Percentiles rank a stretch among this genome's conserved stretches.
These are phyloP conservation scores for Sisyra terminalis DNA, from an alignment of 2,888 invertebrate species.

Conservation along the genomic window DNA sequence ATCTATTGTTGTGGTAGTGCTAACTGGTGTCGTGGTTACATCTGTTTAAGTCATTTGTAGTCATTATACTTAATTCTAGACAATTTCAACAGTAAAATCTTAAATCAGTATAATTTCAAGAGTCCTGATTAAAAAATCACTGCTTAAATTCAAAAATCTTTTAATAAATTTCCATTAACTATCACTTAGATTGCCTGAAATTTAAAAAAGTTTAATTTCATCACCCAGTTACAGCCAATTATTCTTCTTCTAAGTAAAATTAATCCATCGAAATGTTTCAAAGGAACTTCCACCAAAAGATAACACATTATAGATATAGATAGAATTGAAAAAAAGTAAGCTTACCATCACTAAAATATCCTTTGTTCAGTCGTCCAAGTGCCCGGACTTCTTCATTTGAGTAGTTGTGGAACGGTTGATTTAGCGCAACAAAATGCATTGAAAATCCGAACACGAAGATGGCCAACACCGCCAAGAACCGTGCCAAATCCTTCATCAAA, in stretches of 20 bases:
- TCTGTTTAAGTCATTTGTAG: not conserved
- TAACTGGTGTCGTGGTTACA: not conserved
- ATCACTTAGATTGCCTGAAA: no score
- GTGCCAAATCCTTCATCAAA: slow-evolving; percentile 82
- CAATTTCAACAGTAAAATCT: no score
- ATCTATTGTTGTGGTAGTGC: slow-evolving; percentile 5
- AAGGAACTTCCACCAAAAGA: no score
- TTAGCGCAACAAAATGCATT: slow-evolving; percentile 88
- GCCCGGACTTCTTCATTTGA: slow-evolving; percentile 41
- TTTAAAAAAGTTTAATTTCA: no score
- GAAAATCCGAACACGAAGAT: slow-evolving; percentile 99
- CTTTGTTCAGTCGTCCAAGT: slow-evolving; percentile 34
- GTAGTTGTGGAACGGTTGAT: slow-evolving; percentile 74
- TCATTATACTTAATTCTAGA: no score
- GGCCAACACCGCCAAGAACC: slow-evolving; percentile 91
- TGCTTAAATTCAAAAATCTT: no score
- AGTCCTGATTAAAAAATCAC: no score
- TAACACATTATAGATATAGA: not conserved
- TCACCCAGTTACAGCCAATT: no score
- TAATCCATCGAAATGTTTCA: no score
- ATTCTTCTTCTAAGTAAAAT: no score
- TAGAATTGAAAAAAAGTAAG: slow-evolving; percentile 14
- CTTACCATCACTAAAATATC: slow-evolving; percentile 62
- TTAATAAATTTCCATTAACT: no score
- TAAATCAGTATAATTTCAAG: no score